Percentiles rank a stretch among this genome's conserved stretches.
Evolutionary conservation across 2,888 invertebrate species (phyloP).

Genomic region (Volucella bombylans): DNA sequence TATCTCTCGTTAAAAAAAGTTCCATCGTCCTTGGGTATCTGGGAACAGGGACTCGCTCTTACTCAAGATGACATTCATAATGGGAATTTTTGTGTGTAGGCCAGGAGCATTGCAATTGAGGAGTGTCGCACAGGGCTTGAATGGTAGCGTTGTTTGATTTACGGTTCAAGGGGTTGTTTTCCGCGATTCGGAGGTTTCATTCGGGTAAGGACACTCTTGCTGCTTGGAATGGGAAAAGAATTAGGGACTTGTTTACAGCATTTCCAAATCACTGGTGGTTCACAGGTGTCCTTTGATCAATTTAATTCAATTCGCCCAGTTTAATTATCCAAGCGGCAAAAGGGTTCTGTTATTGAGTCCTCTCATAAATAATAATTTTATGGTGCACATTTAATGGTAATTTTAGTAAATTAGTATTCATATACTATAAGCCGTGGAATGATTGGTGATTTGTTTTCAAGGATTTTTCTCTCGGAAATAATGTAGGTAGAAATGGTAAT

Average conservation of each 20-base stretch:
- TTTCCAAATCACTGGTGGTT: conserved; percentile 37
- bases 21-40: conserved; percentile 43
- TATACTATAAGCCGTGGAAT: conserved; percentile 2
- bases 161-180: conserved; percentile 33
- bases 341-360: conserved; percentile 41
- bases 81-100: conserved; percentile 53
- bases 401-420: conserved; percentile 46
- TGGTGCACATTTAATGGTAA: conserved; percentile 45
- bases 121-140: conserved; percentile 12
- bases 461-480: background rate
- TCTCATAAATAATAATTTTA: conserved; percentile 68
- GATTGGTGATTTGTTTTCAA: conserved; percentile 18
- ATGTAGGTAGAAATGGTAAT: background rate
- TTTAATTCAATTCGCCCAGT: conserved; percentile 65
- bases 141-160: conserved; percentile 62
- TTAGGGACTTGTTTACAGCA: conserved; percentile 40
- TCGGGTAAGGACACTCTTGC: conserved; percentile 33
- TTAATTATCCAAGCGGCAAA: conserved; percentile 69
- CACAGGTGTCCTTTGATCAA: conserved; percentile 69
- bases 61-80: conserved; percentile 60
- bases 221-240: conserved; percentile 14
- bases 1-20: conserved; percentile 27
- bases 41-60: conserved; percentile 42
- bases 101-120: conserved; percentile 15
- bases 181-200: conserved; percentile 21